These are phyloP conservation scores for Laticauda colubrina DNA, from an alignment of 2,113 vertebrate genomes.

Conservation along the genomic window DNA sequence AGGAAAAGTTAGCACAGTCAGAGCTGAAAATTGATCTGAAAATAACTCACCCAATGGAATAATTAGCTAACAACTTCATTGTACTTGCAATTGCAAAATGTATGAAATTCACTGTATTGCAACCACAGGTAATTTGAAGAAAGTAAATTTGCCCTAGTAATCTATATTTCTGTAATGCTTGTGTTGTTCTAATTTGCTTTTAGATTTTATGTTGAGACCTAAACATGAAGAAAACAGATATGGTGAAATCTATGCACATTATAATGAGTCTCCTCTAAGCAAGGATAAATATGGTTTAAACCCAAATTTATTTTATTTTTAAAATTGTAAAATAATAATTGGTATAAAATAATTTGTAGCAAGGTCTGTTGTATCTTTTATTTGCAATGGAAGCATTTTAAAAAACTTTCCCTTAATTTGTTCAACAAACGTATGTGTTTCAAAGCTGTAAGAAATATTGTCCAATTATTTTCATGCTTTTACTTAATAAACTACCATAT, in stretches of 20 bases:
- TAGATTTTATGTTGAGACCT: background rate
- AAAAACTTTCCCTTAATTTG: background rate
- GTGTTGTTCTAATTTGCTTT: background rate
- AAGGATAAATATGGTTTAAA: background rate
- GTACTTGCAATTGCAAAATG: background rate
- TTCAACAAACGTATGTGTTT: background rate
- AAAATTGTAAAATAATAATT: background rate
- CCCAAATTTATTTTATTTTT: background rate
- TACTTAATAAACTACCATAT: background rate
- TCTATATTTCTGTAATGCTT: background rate
- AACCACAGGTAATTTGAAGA: background rate
- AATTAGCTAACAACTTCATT: background rate
- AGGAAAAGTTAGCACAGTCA: background rate
- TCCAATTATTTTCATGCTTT: background rate
- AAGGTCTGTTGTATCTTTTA: background rate
- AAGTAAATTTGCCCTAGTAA: background rate
- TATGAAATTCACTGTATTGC: background rate
- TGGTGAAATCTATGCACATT: background rate
- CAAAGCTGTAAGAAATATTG: background rate
- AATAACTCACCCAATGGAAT: background rate
- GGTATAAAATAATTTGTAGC: background rate
- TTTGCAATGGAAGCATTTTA: background rate
- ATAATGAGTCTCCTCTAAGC: background rate
- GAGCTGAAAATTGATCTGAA: background rate
- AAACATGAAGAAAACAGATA: background rate